phyloP scores from a whole-genome alignment of 2,888 invertebrate species.

The Pollenia labialis region DNA sequence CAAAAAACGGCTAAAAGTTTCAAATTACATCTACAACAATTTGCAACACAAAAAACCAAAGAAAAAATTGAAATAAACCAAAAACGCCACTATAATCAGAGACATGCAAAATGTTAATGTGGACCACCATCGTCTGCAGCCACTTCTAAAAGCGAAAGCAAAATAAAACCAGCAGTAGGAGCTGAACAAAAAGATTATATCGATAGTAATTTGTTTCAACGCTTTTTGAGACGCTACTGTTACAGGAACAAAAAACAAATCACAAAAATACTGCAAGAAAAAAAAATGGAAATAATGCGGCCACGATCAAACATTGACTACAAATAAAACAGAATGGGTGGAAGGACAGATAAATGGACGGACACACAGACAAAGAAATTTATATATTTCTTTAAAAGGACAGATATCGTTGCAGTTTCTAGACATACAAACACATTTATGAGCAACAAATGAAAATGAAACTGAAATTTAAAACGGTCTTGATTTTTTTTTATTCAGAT shows the following conservation, averaged over 20 bases:
- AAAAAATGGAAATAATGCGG: constrained; percentile 64
- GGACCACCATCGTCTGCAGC: constrained; percentile 74
- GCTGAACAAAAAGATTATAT: constrained; percentile 75
- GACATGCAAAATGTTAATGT: constrained; percentile 76
- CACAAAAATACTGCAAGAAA: constrained; percentile 14
- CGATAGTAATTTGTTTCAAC: constrained; percentile 77
- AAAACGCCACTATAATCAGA: constrained; percentile 72
- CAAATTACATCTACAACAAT: constrained; percentile 68
- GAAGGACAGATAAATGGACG: constrained; percentile 59
- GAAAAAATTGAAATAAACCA: constrained; percentile 5
- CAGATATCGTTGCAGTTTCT: constrained; percentile 52
- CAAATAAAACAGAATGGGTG: constrained; percentile 56
- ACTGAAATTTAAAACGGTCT: constrained; percentile 73
- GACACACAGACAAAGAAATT: constrained; percentile 32
- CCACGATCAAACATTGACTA: constrained; percentile 73
- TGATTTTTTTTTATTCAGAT: constrained; percentile 5
- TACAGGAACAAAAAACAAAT: constrained; percentile 59
- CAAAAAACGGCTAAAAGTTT: constrained; percentile 59
- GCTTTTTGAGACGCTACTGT: constrained; percentile 76
- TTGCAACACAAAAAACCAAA: neutral
- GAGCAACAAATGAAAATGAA: constrained; percentile 72
- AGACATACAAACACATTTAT: constrained; percentile 52
- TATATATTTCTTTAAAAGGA: constrained; percentile 54
- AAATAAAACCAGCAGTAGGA: constrained; percentile 63
- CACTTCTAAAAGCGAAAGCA: constrained; percentile 41